These are phyloP conservation scores for Channallabes apus DNA, from an alignment of 2,797 vertebrate genomes.

Conservation along the genomic window DNA sequence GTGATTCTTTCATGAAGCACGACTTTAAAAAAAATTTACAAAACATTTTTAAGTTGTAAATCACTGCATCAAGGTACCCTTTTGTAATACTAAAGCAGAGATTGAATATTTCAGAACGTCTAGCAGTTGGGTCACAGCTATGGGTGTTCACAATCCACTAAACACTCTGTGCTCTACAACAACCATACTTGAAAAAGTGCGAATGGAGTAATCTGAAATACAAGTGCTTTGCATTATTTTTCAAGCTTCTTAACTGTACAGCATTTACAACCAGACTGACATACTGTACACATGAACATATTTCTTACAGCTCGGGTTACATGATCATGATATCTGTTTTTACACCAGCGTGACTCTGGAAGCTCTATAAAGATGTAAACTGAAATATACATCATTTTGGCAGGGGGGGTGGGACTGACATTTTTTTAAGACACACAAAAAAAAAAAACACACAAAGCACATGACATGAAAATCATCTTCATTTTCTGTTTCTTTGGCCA, in stretches of 20 bases:
- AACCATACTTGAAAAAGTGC: background rate
- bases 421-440: slow-evolving; percentile 23
- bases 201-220: background rate
- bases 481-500: slow-evolving; percentile 34
- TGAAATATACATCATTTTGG: background rate
- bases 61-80: background rate
- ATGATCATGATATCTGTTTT: slow-evolving; percentile 1
- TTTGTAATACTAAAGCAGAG: background rate
- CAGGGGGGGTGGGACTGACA: slow-evolving; percentile 18
- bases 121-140: background rate
- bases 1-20: background rate
- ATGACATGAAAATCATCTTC: background rate
- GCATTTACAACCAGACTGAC: background rate
- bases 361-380: slow-evolving; percentile 45
- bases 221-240: background rate
- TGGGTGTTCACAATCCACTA: background rate
- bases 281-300: background rate
- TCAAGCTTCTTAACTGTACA: slow-evolving; percentile 11
- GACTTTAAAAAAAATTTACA: no score
- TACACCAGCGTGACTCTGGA: slow-evolving; percentile 29
- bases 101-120: background rate
- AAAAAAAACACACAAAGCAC: background rate
- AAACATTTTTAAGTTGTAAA: no score
- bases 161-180: background rate
- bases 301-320: slow-evolving; percentile 23